Evolutionary conservation across 2,797 vertebrate genomes (phyloP).

Genomic region (Scarus forsteni): DNA sequence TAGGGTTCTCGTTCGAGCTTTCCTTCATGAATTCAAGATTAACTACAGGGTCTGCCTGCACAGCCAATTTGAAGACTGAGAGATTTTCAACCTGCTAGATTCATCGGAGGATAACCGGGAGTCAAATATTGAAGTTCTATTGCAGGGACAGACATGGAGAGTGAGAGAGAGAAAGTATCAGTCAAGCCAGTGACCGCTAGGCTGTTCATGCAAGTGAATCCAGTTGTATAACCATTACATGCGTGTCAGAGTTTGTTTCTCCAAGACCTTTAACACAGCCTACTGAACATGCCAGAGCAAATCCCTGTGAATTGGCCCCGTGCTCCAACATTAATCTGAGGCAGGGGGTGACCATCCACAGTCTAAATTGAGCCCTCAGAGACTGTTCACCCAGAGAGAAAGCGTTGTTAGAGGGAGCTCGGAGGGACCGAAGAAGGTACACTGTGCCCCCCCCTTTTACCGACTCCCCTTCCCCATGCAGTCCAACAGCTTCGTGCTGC

Average conservation of each 20-base stretch:
- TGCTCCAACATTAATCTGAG: constrained; percentile 79
- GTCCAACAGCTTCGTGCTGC: constrained; percentile 68
- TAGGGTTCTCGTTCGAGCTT: constrained; percentile 53
- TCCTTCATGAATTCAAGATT: constrained; percentile 69
- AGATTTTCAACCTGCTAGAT: constrained; percentile 49
- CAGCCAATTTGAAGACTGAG: constrained; percentile 52
- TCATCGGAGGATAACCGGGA: constrained; percentile 43
- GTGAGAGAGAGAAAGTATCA: constrained; percentile 24
- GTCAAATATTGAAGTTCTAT: constrained; percentile 49
- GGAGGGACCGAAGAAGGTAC: constrained; percentile 64
- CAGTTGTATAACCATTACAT: constrained; percentile 80
- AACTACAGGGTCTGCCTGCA: constrained; percentile 56
- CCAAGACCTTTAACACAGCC: constrained; percentile 81
- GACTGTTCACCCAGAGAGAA: constrained; percentile 81
- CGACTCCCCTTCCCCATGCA: constrained; percentile 43
- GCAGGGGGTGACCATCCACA: constrained; percentile 74
- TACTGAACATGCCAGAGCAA: constrained; percentile 80
- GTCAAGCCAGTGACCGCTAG: constrained; percentile 64
- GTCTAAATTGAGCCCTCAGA: constrained; percentile 87
- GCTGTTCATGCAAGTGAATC: constrained; percentile 76
- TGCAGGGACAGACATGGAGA: constrained; percentile 36
- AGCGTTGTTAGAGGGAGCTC: constrained; percentile 79
- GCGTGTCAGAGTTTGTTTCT: constrained; percentile 81
- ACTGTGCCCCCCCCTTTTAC: constrained; percentile 51
- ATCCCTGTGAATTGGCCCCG: constrained; percentile 80